Evolutionary conservation across 2,113 vertebrate species (phyloP), one percentile per base, ranked within the genome.

Genomic region (Crypturellus undulatus): DNA sequence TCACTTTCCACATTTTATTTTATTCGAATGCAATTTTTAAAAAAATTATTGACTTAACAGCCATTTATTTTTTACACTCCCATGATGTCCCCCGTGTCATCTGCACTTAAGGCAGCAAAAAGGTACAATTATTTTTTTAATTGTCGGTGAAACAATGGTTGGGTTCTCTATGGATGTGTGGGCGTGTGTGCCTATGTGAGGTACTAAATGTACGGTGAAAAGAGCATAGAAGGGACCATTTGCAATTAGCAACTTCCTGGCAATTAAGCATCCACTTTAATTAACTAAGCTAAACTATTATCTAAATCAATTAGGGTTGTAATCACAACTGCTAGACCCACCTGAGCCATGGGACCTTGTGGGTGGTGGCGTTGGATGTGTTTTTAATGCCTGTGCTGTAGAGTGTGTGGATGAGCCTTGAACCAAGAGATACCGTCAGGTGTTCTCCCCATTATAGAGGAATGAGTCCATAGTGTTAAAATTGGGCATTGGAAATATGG

Each of bases 121-220:
- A 90, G 79, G 91, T 79, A 88, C 81, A 83, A 58, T 63, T 86
- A 56, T 70, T 89, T 79, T 68, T 83, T 84, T 75, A 34, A 58
- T 79, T 75, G 69, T 20, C 34, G 69, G 78, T 80, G 93, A 84
- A 94, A 82, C 30, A 64, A 62, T 79, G 62, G 36, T 83, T 81
- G 69, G 87, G 84, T 87, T 90, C 93, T 92, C 81, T 78, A 92
- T 38, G 36, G 12, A 16, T 5, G 82, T 68, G 64, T 38, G 81
- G 79, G 51, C 17, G 25, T 32, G 69, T 9, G 75, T 34, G 79
- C 43, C 0, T 5, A 64, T 67, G 87, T 20, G 84, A 85, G 83
- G 45, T 34, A 78, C 89, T 15, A 2, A n/a, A 13, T 11, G 42
- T 32, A 26, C 63, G 63, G 52, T 18, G 63, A 21, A 84, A 95